Evolutionary conservation across 2,797 vertebrate species (phyloP), one percentile per base, ranked within the genome.

Genomic region (Rhynchonycteris naso): DNA sequence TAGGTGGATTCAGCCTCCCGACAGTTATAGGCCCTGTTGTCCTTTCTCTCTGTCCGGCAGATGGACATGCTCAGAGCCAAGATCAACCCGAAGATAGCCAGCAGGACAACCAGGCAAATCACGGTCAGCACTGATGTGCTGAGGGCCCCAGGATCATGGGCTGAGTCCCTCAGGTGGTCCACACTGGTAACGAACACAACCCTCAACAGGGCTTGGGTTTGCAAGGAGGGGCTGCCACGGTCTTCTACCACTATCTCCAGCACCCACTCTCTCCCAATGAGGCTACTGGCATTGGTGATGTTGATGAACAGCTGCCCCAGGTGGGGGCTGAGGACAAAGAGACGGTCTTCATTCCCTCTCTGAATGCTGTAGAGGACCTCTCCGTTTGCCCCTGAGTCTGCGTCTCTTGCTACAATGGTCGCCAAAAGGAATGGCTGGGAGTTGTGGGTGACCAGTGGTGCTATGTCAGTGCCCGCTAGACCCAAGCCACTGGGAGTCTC

Each of bases 1-100:
- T 98, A 99, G n/a, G 98, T 98, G 0, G 99, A 99, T 96, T 99
- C 99, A 0, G 99, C 99, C 97, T 99, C 98, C 66, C 99, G 98
- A 97, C 99, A 99, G 97, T 99, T 99, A 98, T 99, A 99, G 21
- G 99, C 99, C 78, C 96, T 98, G 96, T 98, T 98, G 21, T 99
- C 99, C 98, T 99, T 99, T 61, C 95, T 97, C 74, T 99, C 99
- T 0, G 98, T 98, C 79, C 98, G 98, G 72, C 99, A 99, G 92
- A 99, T 98, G 0, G 99, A 99, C 74, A 99, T 98, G 10, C 99
- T 98, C 63, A 99, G 93, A n/a, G 98, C 98, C 9, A 98, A 96
- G 38, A 98, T 97, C 22, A 99, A 90, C 47, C 99, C 98, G 1
- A 99, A 98, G 8, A 99, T 96, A 0, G 98, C 98, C 95, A 99